Base-by-base conservation (phyloP, 35 echinoderm and acorn worm genomes). In the Hemicentrotus pulcherrimus region DNA sequence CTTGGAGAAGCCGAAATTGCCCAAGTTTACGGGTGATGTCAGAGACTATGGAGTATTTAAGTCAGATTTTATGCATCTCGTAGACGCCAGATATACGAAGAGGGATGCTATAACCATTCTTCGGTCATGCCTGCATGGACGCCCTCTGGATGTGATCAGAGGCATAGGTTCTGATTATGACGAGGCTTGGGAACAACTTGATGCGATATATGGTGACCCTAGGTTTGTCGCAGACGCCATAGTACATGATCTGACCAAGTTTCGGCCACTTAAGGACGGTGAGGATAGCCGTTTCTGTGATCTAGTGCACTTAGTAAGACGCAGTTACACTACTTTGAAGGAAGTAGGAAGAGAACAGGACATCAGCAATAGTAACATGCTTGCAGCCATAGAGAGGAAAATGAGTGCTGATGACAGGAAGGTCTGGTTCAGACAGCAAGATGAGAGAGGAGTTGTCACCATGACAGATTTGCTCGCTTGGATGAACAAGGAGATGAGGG, bases 201-300 rank as follows among this genome's bases (percentile, higher is more conserved):
- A 97, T 59, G 9, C 61, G 7, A 32, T 95, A 19, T 97, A 97
- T 86, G 96, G 96, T 2, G 96, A 95, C 33, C 88, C 96, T 2
- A 92, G 94, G 48, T 92, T 97, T 18, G 48, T 97, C 2, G 88
- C 94, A 61, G 96, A 95, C 91, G 65, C 78, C 13, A 94, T 97
- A 46, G 24, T 85, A 1, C 87, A 97, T 24, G 86, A 88, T 22
- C 8, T 88, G 11, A 11, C 2, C 4, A 32, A 31, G 6, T 35
- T 88, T 9, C 8, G 14, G 4, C 31, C 30, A 19, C 41, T 88
- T 5, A 88, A 33, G 32, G 31, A 32, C 3, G 86, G 86, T 19
- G 96, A 96, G 86, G 96, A 96, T 59, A 46, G 11, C 5, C 15
- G 88, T 11, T 96, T 96, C 91, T 96, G 94, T 70, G 94, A 96